phyloP scores from a whole-genome alignment of 2,797 vertebrate species.

The Streptopelia turtur region DNA sequence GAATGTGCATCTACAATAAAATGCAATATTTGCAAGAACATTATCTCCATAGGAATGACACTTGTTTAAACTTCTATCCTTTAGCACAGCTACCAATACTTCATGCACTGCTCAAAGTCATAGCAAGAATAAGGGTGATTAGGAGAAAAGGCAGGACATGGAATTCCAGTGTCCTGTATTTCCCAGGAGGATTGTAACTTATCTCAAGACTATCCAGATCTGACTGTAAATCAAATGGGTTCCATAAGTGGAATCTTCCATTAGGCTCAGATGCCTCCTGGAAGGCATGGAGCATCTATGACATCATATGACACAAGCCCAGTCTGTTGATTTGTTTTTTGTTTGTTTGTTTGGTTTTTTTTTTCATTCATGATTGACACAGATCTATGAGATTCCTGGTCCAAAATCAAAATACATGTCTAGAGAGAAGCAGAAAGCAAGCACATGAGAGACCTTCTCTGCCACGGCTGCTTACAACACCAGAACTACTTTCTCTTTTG shows the following conservation, averaged over 20 bases:
- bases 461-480: accelerated
- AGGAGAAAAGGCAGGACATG: background rate
- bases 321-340: background rate
- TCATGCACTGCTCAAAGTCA: background rate
- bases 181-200: background rate
- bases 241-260: background rate
- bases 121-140: background rate
- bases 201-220: background rate
- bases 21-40: background rate
- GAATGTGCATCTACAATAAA: background rate
- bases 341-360: background rate
- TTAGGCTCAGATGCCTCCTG: background rate
- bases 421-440: background rate
- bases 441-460: background rate
- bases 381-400: background rate
- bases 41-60: background rate
- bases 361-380: background rate
- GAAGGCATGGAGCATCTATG: background rate
- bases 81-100: background rate
- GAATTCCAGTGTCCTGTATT: background rate
- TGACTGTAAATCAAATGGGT: background rate
- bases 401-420: background rate
- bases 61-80: background rate
- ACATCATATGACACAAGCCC: background rate
- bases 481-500: background rate